These are phyloP conservation scores for Rhipidura dahli DNA, from an alignment of 2,113 vertebrate species.

Conservation along the genomic window DNA sequence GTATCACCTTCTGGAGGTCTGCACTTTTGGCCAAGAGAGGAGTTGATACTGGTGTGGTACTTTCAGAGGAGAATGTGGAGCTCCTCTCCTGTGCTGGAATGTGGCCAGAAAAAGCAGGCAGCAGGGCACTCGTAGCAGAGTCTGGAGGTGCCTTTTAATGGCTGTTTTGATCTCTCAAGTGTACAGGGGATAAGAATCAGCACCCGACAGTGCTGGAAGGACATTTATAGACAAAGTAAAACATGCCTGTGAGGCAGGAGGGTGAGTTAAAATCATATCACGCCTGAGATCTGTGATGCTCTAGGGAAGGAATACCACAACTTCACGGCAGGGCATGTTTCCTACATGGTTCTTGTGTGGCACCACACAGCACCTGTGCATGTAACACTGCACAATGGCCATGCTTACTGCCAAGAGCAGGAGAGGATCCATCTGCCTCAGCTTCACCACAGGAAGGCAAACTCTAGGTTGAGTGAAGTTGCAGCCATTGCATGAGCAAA, in stretches of 20 bases:
- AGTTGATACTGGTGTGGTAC: not conserved
- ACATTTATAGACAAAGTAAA: not conserved
- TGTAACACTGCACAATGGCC: fast-evolving
- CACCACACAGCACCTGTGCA: fast-evolving
- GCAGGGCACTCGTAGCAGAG: not conserved
- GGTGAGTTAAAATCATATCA: not conserved
- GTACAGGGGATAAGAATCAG: slow-evolving; percentile 22
- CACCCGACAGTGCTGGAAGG: not conserved
- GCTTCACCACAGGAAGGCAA: not conserved
- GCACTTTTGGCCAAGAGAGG: not conserved
- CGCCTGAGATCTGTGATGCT: not conserved
- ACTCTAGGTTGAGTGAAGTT: not conserved
- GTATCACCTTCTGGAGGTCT: not conserved
- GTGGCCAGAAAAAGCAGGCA: fast-evolving
- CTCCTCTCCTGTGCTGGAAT: not conserved
- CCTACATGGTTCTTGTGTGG: fast-evolving
- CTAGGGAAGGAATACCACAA: not conserved
- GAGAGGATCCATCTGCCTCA: not conserved
- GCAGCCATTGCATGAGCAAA: not conserved
- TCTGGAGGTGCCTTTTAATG: not conserved
- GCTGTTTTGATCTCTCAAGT: slow-evolving; percentile 45
- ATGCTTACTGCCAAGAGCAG: not conserved
- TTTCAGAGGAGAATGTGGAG: not conserved
- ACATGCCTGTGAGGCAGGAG: not conserved
- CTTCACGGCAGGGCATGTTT: not conserved